These are phyloP conservation scores for Zaprionus africanus DNA, from an alignment of 1,140 invertebrate species.

Conservation along the genomic window DNA sequence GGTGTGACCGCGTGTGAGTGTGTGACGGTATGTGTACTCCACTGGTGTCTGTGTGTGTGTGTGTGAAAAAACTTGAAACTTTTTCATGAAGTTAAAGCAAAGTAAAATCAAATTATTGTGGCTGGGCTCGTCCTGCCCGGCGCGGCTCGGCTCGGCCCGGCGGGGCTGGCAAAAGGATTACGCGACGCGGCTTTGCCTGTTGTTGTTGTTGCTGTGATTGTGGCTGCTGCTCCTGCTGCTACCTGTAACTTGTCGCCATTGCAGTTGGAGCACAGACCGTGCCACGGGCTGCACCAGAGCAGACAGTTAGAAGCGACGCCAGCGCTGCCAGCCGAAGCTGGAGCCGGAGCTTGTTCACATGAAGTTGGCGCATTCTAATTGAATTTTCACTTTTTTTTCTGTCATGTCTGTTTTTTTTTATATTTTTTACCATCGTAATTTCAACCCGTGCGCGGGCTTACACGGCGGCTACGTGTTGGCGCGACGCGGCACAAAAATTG, in stretches of 20 bases:
- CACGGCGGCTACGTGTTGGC: constrained; percentile 66
- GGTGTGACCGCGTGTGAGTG: constrained; percentile 31
- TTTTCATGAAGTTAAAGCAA: constrained; percentile 83
- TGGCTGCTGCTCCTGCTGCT: constrained; percentile 11
- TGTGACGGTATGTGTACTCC: constrained; percentile 22
- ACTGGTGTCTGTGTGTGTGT: constrained; percentile 25
- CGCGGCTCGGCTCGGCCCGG: neutral
- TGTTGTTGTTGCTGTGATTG: constrained; percentile 9
- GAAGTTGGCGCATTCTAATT: constrained; percentile 80
- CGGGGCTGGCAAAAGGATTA: constrained; percentile 76
- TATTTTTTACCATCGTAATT: neutral
- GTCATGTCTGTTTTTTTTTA: neutral
- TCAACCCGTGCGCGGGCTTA: constrained; percentile 16
- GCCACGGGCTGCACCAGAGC: constrained; percentile 25
- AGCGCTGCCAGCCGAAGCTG: constrained; percentile 10
- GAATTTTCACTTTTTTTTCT: constrained; percentile 79
- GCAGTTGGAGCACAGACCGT: constrained; percentile 56
- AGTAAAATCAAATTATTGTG: constrained; percentile 83
- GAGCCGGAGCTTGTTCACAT: constrained; percentile 45
- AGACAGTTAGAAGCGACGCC: constrained; percentile 68
- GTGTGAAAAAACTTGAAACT: constrained; percentile 76
- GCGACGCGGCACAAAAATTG: constrained; percentile 76
- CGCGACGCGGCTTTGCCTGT: constrained; percentile 22
- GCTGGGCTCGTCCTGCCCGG: constrained; percentile 46
- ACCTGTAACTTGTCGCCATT: constrained; percentile 73